phyloP scores from a whole-genome alignment of 1,140 invertebrate genomes.

The Oedothorax gibbosus region DNA sequence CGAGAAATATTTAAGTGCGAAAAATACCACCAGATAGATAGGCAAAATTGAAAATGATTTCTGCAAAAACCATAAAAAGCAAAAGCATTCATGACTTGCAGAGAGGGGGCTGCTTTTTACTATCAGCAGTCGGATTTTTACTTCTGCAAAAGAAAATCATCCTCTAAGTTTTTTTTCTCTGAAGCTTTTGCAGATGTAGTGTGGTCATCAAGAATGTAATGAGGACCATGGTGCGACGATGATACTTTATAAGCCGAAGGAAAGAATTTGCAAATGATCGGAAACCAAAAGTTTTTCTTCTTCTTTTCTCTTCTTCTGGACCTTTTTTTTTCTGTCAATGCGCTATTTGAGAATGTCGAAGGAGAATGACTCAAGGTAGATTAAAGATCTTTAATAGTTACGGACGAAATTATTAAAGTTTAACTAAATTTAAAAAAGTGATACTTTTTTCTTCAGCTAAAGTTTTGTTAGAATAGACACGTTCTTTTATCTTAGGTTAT shows the following conservation, averaged over 20 bases:
- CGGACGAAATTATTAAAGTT: no score
- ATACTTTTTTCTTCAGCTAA: no score
- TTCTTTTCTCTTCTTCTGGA: neutral
- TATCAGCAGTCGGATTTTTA: slow-evolving; percentile 45
- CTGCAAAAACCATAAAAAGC: slow-evolving; percentile 37
- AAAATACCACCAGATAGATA: slow-evolving; percentile 31
- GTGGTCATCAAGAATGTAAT: slow-evolving; percentile 39
- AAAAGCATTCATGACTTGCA: slow-evolving; percentile 26
- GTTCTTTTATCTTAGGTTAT: no score
- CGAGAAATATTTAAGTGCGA: slow-evolving; percentile 45
- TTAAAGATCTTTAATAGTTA: neutral
- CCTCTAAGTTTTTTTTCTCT: neutral
- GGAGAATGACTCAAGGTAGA: neutral
- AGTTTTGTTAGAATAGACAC: no score
- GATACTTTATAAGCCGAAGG: slow-evolving; percentile 36
- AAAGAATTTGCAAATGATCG: slow-evolving; percentile 46
- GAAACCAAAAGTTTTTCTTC: slow-evolving; percentile 12
- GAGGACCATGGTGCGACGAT: slow-evolving; percentile 31
- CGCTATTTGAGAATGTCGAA: no score
- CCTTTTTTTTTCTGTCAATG: neutral
- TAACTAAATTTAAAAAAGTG: no score
- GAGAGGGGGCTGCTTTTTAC: slow-evolving; percentile 17
- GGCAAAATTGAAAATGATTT: slow-evolving; percentile 51
- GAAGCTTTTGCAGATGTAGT: neutral
- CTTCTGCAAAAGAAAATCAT: slow-evolving; percentile 21